These are phyloP conservation scores for Dolichomitus sp. DNA, from an alignment of 2,888 invertebrate species.

Conservation along the genomic window DNA sequence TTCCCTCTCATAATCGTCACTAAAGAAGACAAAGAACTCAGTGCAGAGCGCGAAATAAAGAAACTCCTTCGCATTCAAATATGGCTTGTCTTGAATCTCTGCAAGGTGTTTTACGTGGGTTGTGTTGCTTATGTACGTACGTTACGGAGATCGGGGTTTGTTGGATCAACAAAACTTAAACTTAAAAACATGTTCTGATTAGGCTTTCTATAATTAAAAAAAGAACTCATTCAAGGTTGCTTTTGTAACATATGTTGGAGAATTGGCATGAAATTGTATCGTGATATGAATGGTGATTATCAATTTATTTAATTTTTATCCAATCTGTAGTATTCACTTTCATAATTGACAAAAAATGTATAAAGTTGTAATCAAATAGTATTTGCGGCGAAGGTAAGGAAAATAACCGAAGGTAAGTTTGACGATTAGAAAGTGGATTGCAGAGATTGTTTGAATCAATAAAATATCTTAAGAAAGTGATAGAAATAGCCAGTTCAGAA, in stretches of 20 bases:
- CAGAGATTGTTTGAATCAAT: neutral
- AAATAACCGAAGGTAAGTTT: too few relatives aligned
- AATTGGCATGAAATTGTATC: too few relatives aligned
- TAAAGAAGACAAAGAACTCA: constrained; percentile 49
- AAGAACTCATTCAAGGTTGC: too few relatives aligned
- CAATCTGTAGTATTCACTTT: neutral
- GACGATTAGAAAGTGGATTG: too few relatives aligned
- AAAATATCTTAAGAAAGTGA: neutral
- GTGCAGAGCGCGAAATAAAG: constrained; percentile 58
- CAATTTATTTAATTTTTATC: neutral
- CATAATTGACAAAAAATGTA: too few relatives aligned
- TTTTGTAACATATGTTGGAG: too few relatives aligned
- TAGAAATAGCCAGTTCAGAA: neutral
- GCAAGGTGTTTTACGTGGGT: constrained; percentile 50
- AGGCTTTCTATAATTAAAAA: too few relatives aligned
- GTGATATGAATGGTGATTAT: too few relatives aligned
- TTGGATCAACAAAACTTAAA: neutral
- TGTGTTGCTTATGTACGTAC: constrained; percentile 10
- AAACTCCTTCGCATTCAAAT: constrained; percentile 63
- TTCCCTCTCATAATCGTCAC: constrained; percentile 44
- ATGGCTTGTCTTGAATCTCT: constrained; percentile 63
- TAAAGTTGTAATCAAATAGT: too few relatives aligned
- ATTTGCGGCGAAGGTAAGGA: too few relatives aligned
- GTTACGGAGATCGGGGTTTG: constrained; percentile 2
- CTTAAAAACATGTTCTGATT: neutral